Base-by-base conservation (phyloP, 92 coral and sea anemone genomes). In the Siderastrea siderea region DNA sequence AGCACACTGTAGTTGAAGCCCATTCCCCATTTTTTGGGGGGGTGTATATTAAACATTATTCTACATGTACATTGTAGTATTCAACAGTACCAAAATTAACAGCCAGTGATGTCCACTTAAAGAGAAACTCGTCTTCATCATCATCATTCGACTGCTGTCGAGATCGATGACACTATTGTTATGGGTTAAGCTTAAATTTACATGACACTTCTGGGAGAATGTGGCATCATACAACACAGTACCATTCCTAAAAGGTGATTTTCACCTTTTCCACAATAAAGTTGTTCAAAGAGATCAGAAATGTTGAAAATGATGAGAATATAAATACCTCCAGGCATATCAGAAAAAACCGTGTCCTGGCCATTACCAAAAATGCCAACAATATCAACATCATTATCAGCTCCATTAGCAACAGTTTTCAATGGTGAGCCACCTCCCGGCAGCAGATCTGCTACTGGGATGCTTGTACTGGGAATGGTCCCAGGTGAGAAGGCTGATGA, bases 311-410 rank as follows among this genome's bases (percentile, higher is more conserved):
- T 17, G 19, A 1, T 3, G 19, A 58, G 7, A 74, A 43, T 5
- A 26, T 50, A 0, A 13, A 52, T 88, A 92, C 95, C 95, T 89
- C 91, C 77, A 74, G 88, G 95, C 82, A 92, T 89, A 67, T 85
- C 95, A 69, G 95, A 86, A 60, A 92, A 92, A 46, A 92, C 93
- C 19, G 90, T 65, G 53, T 92, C 93, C 49, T 84, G 93, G 12
- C 80, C 93, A 52, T 88, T 77, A 62, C 94, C 95, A 91, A 95
- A 94, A 79, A 98, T 92, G 81, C 94, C 92, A 71, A 94, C 99
- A 82, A 98, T 96, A 76, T 98, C 98, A 54, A 98, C 96, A 84
- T 97, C 98, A 68, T 95, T 90, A 38, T 95, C 98, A 50, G 96
- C 55, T 47, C 84, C 98, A 86, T 88, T 94, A 44, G 63, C 44